phyloP scores from a whole-genome alignment of 2,113 vertebrate genomes.

The Pogona vitticeps region DNA sequence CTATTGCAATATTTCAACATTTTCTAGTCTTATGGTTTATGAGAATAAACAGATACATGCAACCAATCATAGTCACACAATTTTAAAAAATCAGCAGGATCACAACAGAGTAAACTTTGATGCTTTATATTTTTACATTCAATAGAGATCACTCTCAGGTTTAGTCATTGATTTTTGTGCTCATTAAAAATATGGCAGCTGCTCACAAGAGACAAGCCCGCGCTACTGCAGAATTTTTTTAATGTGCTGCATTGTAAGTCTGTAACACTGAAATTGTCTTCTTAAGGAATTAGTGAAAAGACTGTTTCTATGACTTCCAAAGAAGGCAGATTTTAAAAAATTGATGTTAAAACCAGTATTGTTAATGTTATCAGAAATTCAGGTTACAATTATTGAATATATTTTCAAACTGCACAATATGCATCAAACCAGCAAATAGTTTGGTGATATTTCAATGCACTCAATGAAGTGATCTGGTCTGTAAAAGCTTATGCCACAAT shows the following conservation, averaged over 20 bases:
- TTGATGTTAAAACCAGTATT: conserved; percentile 16
- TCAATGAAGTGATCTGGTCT: neutral
- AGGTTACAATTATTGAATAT: conserved; percentile 38
- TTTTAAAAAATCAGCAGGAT: neutral
- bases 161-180: neutral
- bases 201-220: neutral
- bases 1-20: neutral
- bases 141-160: conserved; percentile 2
- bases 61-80: conserved; percentile 7
- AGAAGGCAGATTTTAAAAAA: conserved; percentile 14
- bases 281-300: neutral
- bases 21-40: neutral
- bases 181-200: conserved; percentile 15
- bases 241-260: neutral
- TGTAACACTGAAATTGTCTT: neutral
- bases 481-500: neutral
- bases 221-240: conserved; percentile 21
- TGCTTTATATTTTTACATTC: neutral
- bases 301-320: neutral
- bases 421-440: neutral
- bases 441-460: neutral
- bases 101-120: neutral
- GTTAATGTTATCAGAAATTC: conserved; percentile 23
- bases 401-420: conserved; percentile 5
- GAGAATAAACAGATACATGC: neutral